A percentile compares a stretch with the other conserved stretches of the same genome.
These are phyloP conservation scores for Penaeus chinensis DNA, from an alignment of 1,140 invertebrate species.

Conservation along the genomic window DNA sequence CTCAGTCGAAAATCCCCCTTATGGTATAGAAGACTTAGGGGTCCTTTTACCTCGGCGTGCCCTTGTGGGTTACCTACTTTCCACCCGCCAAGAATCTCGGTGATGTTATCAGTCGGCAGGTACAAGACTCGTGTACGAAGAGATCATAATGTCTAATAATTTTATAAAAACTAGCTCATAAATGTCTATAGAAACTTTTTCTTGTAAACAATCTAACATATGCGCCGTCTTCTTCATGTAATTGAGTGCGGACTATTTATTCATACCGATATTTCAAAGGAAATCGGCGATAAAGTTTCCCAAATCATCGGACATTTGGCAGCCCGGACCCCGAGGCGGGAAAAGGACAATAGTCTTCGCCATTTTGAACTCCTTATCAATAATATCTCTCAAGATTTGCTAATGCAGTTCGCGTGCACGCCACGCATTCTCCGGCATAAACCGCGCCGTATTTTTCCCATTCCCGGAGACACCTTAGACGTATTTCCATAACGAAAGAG, in stretches of 20 bases:
- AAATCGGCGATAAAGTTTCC: not conserved
- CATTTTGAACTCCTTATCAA: slow-evolving; percentile 43
- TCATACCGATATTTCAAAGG: not conserved
- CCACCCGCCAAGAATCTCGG: slow-evolving; percentile 4
- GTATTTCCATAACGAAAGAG: too few species aligned
- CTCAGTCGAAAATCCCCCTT: not conserved
- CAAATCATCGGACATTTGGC: slow-evolving; percentile 25
- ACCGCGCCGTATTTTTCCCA: not conserved
- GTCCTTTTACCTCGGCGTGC: not conserved
- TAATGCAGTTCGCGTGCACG: slow-evolving; percentile 18
- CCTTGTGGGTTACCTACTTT: not conserved
- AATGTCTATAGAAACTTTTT: slow-evolving; percentile 31
- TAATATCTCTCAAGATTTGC: slow-evolving; percentile 32
- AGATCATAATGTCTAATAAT: slow-evolving; percentile 44
- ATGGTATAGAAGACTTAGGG: not conserved
- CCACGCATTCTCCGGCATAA: slow-evolving; percentile 17
- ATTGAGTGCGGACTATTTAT: not conserved
- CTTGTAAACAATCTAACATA: slow-evolving; percentile 6
- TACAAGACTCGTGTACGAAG: slow-evolving; percentile 26
- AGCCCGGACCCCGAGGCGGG: not conserved
- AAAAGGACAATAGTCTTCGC: slow-evolving; percentile 35
- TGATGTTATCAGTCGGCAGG: slow-evolving; percentile 44
- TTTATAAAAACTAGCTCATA: slow-evolving; percentile 19
- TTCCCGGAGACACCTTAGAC: too few species aligned
- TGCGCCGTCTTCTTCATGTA: slow-evolving; percentile 2